phyloP scores from a whole-genome alignment of 2,113 vertebrate genomes.

The Asarcornis scutulata region DNA sequence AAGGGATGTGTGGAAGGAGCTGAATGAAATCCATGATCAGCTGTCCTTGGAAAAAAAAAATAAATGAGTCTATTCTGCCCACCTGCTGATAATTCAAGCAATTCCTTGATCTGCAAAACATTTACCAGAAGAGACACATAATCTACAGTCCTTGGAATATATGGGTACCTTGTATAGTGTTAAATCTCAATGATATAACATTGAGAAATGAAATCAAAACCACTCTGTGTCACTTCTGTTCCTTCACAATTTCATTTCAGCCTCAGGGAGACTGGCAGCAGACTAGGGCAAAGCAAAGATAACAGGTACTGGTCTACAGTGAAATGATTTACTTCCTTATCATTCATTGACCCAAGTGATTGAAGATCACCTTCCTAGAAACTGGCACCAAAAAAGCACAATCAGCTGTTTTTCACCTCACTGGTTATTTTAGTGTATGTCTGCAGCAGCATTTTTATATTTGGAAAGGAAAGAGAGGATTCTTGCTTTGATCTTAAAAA shows the following conservation, averaged over 20 bases:
- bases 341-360: not conserved
- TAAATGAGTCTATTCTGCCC: not conserved
- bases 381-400: not conserved
- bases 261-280: not conserved
- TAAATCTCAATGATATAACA: not conserved
- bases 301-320: not conserved
- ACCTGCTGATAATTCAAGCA: not conserved
- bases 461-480: not conserved
- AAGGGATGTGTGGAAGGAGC: not conserved
- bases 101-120: not conserved
- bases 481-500: not conserved
- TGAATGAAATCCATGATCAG: not conserved
- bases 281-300: not conserved
- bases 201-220: not conserved
- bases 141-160: not conserved
- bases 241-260: not conserved
- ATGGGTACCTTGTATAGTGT: not conserved
- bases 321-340: not conserved
- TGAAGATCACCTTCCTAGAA: not conserved
- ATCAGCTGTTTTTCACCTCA: not conserved
- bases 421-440: not conserved
- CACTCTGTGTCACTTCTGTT: not conserved
- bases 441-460: not conserved
- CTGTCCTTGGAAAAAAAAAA: not conserved
- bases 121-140: not conserved